phyloP scores from a whole-genome alignment of 2,113 vertebrate genomes.

The Rostratula benghalensis region DNA sequence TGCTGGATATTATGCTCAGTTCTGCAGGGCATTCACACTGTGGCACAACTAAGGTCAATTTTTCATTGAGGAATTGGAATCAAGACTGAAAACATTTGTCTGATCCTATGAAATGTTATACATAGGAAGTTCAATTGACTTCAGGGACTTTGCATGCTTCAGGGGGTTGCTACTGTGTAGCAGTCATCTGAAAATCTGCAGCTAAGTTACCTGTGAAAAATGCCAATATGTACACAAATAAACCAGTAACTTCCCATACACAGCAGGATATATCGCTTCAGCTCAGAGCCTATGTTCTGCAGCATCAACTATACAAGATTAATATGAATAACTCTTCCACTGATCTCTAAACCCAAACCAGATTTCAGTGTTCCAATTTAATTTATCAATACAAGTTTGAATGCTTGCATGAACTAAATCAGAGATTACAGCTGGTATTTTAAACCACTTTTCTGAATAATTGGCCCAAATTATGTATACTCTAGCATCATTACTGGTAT shows the following conservation, averaged over 20 bases:
- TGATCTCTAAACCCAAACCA: not conserved
- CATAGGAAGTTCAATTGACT: not conserved
- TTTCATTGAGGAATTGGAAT: not conserved
- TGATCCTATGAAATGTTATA: not conserved
- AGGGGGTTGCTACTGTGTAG: not conserved
- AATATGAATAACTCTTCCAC: not conserved
- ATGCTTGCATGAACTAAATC: not conserved
- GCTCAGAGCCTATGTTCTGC: not conserved
- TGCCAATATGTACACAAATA: not conserved
- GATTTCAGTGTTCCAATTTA: not conserved
- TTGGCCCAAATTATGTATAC: not conserved
- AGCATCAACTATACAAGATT: not conserved
- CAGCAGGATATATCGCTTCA: not conserved
- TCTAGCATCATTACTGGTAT: not conserved
- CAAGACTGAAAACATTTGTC: not conserved
- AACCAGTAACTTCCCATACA: not conserved
- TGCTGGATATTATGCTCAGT: not conserved
- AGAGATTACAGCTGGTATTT: not conserved
- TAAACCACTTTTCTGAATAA: not conserved
- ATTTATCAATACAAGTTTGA: not conserved
- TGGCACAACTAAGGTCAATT: not conserved
- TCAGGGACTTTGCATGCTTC: not conserved
- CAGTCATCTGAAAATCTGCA: not conserved
- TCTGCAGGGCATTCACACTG: not conserved
- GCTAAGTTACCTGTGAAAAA: not conserved